Percentiles rank a stretch among this genome's conserved stretches.
These are phyloP conservation scores for Erpetoichthys calabaricus DNA, from an alignment of 2,797 vertebrate genomes.

Conservation along the genomic window DNA sequence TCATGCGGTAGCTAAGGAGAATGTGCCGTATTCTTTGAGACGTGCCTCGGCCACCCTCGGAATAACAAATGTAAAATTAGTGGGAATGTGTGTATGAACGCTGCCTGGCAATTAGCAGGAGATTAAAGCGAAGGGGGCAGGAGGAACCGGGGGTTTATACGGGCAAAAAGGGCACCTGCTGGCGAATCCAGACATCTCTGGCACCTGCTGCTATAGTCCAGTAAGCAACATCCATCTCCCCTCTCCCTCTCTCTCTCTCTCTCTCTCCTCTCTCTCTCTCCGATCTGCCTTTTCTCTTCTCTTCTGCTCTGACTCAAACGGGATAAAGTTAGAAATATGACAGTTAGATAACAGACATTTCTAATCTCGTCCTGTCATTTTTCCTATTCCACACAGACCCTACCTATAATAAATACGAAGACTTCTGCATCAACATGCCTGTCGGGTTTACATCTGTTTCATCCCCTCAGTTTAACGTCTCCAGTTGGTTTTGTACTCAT, in stretches of 20 bases:
- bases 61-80: conserved; percentile 98
- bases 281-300: conserved; percentile 8
- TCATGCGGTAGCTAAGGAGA: conserved; percentile 63
- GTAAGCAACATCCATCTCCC: conserved; percentile 12
- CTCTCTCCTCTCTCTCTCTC: conserved; percentile 14
- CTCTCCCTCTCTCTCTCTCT: conserved; percentile 13
- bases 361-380: conserved; percentile 25
- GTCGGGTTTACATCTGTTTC: conserved; percentile 30
- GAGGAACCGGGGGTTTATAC: conserved; percentile 44
- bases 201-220: conserved; percentile 27
- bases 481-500: too few species aligned
- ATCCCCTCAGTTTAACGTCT: conserved; percentile 8
- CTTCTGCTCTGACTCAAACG: conserved; percentile 18
- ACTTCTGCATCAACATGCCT: conserved; percentile 16
- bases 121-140: conserved; percentile 38
- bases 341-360: conserved; percentile 31
- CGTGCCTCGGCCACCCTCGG: conserved; percentile 66
- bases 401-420: conserved; percentile 17
- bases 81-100: conserved; percentile 86
- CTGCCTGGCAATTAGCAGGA: conserved; percentile 77
- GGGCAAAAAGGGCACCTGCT: conserved; percentile 49
- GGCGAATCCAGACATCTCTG: conserved; percentile 30
- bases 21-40: conserved; percentile 69
- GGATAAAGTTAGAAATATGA: conserved; percentile 38
- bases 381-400: conserved; percentile 24